Conservation (phyloP, 2,888 invertebrate species). For the Drosophila sordidapex region DNA sequence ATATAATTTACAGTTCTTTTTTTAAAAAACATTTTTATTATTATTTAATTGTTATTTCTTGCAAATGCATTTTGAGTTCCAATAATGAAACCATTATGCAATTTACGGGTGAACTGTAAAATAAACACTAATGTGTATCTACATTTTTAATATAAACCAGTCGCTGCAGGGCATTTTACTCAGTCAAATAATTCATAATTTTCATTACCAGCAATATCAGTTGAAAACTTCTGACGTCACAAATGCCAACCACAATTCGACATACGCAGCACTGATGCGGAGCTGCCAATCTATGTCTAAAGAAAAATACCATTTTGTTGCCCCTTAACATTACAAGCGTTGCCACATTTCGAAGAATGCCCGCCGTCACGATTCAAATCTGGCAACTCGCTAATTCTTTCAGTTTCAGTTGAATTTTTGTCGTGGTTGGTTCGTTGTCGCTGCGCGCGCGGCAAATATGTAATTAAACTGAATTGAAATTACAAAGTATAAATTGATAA, state of each 20-base stretch:
- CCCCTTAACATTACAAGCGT: neutral
- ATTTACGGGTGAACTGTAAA: neutral
- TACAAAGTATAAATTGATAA: slow-evolving; percentile 56
- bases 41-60: neutral
- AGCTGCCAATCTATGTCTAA: slow-evolving; percentile 9
- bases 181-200: neutral
- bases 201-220: neutral
- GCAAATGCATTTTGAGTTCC: neutral
- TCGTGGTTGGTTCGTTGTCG: slow-evolving; percentile 59
- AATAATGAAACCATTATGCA: neutral
- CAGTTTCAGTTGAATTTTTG: slow-evolving; percentile 64
- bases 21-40: neutral
- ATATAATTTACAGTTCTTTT: neutral
- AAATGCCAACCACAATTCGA: neutral
- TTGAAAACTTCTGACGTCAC: slow-evolving; percentile 22
- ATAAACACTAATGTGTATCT: neutral
- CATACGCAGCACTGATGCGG: slow-evolving; percentile 11
- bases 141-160: neutral
- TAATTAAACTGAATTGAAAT: slow-evolving; percentile 56
- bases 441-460: slow-evolving; percentile 54
- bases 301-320: slow-evolving; percentile 7
- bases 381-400: slow-evolving; percentile 55
- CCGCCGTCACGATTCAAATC: slow-evolving; percentile 40
- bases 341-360: slow-evolving; percentile 35
- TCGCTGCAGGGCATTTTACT: neutral